Percentiles rank a stretch among this genome's conserved stretches.
phyloP scores from a whole-genome alignment of 2,888 invertebrate species.

The Tinea trinotella region DNA sequence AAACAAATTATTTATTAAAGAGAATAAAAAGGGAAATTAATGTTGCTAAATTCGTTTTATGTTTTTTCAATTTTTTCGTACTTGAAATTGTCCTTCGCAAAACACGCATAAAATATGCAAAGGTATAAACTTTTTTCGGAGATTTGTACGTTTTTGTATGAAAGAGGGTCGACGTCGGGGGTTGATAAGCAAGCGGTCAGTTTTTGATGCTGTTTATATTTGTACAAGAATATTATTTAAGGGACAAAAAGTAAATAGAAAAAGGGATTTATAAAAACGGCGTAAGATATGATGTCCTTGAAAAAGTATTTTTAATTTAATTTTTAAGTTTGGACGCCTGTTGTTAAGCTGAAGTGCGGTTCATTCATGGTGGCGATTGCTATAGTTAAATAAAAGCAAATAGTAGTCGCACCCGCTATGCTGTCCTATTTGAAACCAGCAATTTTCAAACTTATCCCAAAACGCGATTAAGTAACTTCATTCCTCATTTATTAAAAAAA shows the following conservation, averaged over 20 bases:
- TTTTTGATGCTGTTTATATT: not conserved
- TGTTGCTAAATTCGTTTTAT: not conserved
- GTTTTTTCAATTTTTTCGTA: not conserved
- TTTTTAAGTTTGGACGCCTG: no score
- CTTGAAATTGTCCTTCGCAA: not conserved
- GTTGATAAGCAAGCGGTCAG: not conserved
- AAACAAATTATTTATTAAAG: not conserved
- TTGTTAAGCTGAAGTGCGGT: no score
- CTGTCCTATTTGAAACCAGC: no score
- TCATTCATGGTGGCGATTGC: no score
- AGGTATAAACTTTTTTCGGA: not conserved
- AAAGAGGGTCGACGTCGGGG: not conserved
- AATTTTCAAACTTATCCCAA: no score
- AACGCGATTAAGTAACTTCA: no score
- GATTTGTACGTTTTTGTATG: not conserved
- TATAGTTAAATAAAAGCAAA: no score
- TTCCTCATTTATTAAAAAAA: no score
- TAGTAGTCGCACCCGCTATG: no score
- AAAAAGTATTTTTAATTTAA: no score
- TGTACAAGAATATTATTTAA: not conserved
- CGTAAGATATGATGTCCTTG: not conserved
- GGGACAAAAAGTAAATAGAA: not conserved
- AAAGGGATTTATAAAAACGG: not conserved
- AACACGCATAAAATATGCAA: not conserved
- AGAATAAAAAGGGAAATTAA: no score